Conservation (phyloP, 2,888 invertebrate species). For the Megalurothrips usitatus region DNA sequence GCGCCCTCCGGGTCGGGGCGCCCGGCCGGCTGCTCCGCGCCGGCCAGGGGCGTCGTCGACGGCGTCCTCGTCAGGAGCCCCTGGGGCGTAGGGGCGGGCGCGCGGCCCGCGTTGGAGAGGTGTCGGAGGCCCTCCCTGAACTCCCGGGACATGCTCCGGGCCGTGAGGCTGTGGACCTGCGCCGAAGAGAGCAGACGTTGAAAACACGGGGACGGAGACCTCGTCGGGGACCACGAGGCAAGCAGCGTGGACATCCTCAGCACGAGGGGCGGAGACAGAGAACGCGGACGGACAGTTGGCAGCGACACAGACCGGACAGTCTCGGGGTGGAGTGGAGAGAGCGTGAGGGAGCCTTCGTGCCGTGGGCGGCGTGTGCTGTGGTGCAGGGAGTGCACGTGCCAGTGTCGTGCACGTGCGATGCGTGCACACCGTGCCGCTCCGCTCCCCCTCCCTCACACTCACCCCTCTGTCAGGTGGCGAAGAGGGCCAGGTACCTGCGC, state of each 20-base stretch:
- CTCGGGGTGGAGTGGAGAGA: too few species aligned
- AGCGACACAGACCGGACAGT: too few species aligned
- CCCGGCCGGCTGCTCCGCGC: not conserved
- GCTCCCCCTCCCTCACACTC: not conserved
- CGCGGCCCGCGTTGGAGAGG: not conserved
- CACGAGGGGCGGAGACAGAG: too few species aligned
- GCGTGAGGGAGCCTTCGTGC: too few species aligned
- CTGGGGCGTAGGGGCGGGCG: not conserved
- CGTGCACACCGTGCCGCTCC: not conserved
- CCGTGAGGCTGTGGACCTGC: slow-evolving; percentile 68
- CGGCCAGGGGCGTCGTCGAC: too few species aligned
- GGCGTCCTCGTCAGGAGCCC: too few species aligned
- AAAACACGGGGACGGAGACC: not conserved
- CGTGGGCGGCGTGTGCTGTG: not conserved
- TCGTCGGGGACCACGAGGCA: too few species aligned
- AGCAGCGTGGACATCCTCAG: too few species aligned
- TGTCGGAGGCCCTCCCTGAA: slow-evolving; percentile 63
- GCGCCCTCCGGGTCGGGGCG: slow-evolving; percentile 18
- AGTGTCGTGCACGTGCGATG: not conserved
- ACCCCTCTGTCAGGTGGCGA: not conserved
- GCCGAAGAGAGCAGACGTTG: not conserved
- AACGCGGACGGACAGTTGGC: too few species aligned
- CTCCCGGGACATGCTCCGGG: slow-evolving; percentile 70
- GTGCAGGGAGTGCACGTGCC: not conserved
- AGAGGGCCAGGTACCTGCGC: not conserved